Conservation (phyloP, 2,888 invertebrate genomes). For the Synergus umbraculus region DNA sequence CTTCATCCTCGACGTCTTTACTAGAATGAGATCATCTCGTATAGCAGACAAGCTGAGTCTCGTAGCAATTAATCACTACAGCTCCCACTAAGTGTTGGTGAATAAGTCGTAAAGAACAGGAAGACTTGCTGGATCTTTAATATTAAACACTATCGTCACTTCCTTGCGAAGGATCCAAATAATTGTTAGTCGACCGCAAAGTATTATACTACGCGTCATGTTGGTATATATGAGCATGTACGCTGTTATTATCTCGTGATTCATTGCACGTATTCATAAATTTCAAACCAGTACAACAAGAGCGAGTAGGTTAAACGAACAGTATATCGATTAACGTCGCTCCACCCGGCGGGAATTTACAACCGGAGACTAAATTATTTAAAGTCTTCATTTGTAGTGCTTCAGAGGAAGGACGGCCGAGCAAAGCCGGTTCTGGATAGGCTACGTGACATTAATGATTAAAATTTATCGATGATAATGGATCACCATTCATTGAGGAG, state of each 20-base stretch:
- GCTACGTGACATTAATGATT: constrained; percentile 39
- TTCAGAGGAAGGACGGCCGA: constrained; percentile 58
- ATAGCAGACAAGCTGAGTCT: not conserved
- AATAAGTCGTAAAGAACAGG: not conserved
- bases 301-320: constrained; percentile 45
- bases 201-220: not conserved
- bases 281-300: constrained; percentile 61
- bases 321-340: constrained; percentile 75
- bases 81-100: not conserved
- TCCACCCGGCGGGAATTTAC: constrained; percentile 68
- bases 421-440: constrained; percentile 60
- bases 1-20: not conserved
- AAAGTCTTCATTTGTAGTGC: constrained; percentile 74
- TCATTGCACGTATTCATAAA: constrained; percentile 73
- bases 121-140: not conserved
- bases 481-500: constrained; percentile 24
- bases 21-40: constrained; percentile 18
- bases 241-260: constrained; percentile 73
- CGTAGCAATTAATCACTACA: constrained; percentile 10
- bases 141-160: not conserved
- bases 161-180: not conserved
- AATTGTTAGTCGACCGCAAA: not conserved
- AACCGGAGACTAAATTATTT: constrained; percentile 75
- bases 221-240: constrained; percentile 43
- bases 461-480: constrained; percentile 41